These are phyloP conservation scores for Lomographa bimaculata DNA, from an alignment of 2,888 invertebrate species.

Conservation along the genomic window DNA sequence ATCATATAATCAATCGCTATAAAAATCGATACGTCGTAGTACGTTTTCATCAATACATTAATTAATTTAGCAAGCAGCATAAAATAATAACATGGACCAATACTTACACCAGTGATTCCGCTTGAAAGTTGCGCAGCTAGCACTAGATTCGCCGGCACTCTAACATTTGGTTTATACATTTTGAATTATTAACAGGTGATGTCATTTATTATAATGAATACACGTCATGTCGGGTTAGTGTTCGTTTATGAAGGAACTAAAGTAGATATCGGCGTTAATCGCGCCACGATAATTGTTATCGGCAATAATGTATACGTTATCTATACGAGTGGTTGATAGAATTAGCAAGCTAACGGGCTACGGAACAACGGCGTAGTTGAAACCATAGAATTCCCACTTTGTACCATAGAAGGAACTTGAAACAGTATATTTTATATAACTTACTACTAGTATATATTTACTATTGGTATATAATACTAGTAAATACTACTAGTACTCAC, in stretches of 20 bases:
- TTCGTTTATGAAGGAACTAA: constrained; percentile 52
- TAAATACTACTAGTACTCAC: too few relatives aligned
- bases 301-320: constrained; percentile 49
- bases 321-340: constrained; percentile 26
- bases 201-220: constrained; percentile 31
- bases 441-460: too few relatives aligned
- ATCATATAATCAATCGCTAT: too few relatives aligned
- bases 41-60: too few relatives aligned
- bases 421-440: too few relatives aligned
- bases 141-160: constrained; percentile 43
- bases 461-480: too few relatives aligned
- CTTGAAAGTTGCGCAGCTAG: constrained; percentile 47
- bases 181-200: constrained; percentile 25
- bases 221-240: constrained; percentile 51
- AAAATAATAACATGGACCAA: neutral
- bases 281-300: constrained; percentile 72
- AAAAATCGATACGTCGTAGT: too few relatives aligned
- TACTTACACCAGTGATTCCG: constrained; percentile 59
- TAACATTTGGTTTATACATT: constrained; percentile 28
- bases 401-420: too few relatives aligned
- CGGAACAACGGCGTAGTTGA: constrained; percentile 1
- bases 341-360: constrained; percentile 10
- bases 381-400: too few relatives aligned
- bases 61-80: too few relatives aligned
- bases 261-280: constrained; percentile 59